Conservation (phyloP, 2,113 vertebrate genomes). For the Poeciliopsis occidentalis region DNA sequence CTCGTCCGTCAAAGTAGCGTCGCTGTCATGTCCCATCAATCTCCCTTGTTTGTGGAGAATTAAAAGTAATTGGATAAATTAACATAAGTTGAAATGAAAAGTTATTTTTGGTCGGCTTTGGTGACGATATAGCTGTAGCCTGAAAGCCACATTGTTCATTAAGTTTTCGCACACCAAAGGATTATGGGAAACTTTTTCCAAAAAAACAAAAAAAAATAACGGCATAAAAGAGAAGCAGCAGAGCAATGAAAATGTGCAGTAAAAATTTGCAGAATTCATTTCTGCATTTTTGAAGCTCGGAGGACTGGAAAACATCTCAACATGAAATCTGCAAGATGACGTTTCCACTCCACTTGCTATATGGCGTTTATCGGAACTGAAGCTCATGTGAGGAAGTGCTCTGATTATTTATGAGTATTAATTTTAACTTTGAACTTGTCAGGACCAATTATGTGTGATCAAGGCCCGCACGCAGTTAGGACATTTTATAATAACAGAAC, state of each 20-base stretch:
- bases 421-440: background rate
- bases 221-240: background rate
- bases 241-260: no score
- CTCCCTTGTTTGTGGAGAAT: background rate
- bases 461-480: background rate
- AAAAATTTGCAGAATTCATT: background rate
- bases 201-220: background rate
- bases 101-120: background rate
- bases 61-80: background rate
- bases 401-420: background rate
- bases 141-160: background rate
- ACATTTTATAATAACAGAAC: no score
- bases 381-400: background rate
- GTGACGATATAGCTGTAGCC: background rate
- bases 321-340: background rate
- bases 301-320: background rate
- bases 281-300: background rate
- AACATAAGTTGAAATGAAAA: background rate
- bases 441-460: background rate
- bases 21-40: background rate
- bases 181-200: background rate
- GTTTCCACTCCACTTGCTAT: background rate
- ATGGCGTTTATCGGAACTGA: background rate
- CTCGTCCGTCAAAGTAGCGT: background rate
- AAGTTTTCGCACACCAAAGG: background rate